Percentiles rank a stretch among this genome's conserved stretches.
Conservation (phyloP, 2,113 vertebrate species). For the Chinchilla lanigera region DNA sequence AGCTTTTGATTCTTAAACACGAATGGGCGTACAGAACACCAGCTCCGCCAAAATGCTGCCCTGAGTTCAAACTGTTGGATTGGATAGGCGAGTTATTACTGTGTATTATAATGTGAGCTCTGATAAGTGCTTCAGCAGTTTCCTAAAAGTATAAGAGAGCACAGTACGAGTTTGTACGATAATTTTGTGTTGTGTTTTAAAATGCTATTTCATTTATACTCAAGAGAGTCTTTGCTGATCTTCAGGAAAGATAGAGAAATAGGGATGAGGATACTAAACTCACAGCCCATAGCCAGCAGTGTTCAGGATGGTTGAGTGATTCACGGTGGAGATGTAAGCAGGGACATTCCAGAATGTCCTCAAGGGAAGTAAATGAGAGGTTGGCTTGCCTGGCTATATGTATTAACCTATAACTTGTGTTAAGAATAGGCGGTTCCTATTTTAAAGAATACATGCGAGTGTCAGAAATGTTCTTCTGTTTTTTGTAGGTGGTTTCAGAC, state of each 20-base stretch:
- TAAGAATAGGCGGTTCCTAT: not conserved
- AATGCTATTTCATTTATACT: constrained; percentile 17
- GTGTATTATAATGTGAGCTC: not conserved
- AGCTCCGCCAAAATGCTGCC: not conserved
- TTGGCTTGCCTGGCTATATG: not conserved
- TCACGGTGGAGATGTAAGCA: constrained; percentile 1
- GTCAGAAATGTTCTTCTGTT: constrained; percentile 45
- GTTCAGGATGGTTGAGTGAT: not conserved
- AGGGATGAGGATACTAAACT: not conserved
- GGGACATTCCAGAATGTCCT: constrained; percentile 15
- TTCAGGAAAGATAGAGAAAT: constrained; percentile 20
- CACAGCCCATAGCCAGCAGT: constrained; percentile 4
- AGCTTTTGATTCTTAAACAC: not conserved
- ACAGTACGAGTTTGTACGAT: constrained; percentile 27
- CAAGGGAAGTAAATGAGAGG: constrained; percentile 10
- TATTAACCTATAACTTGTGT: constrained; percentile 5
- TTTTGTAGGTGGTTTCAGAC: constrained; percentile 97
- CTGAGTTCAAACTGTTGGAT: not conserved
- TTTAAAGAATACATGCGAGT: not conserved
- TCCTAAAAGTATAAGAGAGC: not conserved
- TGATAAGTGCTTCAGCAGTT: constrained; percentile 20
- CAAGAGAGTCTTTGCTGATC: not conserved
- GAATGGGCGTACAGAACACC: not conserved
- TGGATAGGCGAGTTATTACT: constrained; percentile 3
- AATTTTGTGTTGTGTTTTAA: constrained; percentile 40